Evolutionary conservation across 2,797 vertebrate species (phyloP), one percentile per base, ranked within the genome.

Genomic region (Varecia variegata): DNA sequence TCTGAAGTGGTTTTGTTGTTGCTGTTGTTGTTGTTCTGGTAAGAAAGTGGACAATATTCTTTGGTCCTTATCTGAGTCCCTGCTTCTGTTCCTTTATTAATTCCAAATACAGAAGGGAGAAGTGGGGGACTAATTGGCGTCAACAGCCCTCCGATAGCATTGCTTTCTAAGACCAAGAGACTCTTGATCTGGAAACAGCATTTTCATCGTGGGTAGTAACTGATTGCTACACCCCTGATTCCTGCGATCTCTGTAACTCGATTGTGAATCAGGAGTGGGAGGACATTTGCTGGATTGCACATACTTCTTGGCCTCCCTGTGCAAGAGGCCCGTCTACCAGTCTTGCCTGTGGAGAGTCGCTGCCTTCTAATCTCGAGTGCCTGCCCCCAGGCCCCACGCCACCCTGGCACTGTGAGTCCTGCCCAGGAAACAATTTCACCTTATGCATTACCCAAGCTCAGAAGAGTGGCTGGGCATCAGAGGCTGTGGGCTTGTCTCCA

Each of bases 91-190:
- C 43, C 27, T 45, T 6, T 56, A 27, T 67, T 56, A 71, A 50
- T 82, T 92, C 62, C 45, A 81, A 79, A 52, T 32, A 11, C 21
- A 40, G 27, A 84, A 84, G 35, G 40, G 27, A 67, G 56, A 79
- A 27, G 18, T 11, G 56, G 70, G 8, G 14, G 8, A n/a, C 82
- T 67, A 45, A 45, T 70, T 76, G 56, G 14, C 43, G 32, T 3
- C 4, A 27, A 56, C 1, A 65, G 5, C 30, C 9, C 20, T 88
- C 65, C 40, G 23, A 5, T 27, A n/a, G 2, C 30, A 25, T 40
- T 47, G 58, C 43, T 88, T 88, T 70, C 45, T 25, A 40, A 65
- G 4, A 76, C 32, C 35, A 79, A 68, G 54, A 54, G 45, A 70
- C 11, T 83, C 4, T 90, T 47, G 7, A 15, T 87, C 52, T 84